Evolutionary conservation across 2,888 invertebrate species (phyloP).

Genomic region (Chirona hameri): DNA sequence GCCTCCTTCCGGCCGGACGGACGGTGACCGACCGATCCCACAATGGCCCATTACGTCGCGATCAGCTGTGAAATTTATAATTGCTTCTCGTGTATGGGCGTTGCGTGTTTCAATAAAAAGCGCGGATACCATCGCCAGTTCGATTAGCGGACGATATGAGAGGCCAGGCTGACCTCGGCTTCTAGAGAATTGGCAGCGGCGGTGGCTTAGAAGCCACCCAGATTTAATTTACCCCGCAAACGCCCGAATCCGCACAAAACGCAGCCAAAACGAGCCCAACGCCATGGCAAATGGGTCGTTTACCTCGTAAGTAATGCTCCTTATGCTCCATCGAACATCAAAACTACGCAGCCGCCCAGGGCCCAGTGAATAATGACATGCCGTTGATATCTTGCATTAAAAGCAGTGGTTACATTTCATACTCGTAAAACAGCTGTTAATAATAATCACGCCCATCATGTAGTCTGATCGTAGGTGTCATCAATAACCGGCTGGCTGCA

Average conservation of each 20-base stretch:
- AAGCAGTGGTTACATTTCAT: neutral
- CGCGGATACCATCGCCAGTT: neutral
- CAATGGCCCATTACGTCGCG: neutral
- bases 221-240: neutral
- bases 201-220: neutral
- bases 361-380: neutral
- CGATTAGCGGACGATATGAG: neutral
- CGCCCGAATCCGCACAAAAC: neutral
- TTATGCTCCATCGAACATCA: neutral
- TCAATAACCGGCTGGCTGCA: slow-evolving; percentile 22
- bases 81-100: slow-evolving; percentile 10
- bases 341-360: neutral
- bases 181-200: neutral
- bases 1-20: neutral
- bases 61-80: slow-evolving; percentile 26
- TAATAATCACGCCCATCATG: neutral
- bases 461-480: neutral
- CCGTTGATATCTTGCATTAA: slow-evolving; percentile 5
- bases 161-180: neutral
- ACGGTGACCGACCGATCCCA: neutral
- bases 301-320: neutral
- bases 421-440: neutral
- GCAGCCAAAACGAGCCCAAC: neutral
- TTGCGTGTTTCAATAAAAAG: slow-evolving; percentile 5
- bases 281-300: neutral